Evolutionary conservation across 1,140 invertebrate genomes (phyloP).

Genomic region (Cydia amplana): DNA sequence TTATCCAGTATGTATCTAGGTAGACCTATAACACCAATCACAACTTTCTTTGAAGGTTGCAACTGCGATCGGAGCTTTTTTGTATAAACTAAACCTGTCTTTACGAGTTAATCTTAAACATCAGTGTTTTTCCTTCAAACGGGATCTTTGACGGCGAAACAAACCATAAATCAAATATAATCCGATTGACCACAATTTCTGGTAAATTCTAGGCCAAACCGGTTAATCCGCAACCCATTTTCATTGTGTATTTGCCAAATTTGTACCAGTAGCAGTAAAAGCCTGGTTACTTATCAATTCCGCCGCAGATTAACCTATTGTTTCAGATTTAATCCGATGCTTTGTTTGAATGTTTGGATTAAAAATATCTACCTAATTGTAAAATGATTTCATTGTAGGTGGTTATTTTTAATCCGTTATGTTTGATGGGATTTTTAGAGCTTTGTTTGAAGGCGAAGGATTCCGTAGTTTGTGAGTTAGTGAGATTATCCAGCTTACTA

Average conservation of each 20-base stretch:
- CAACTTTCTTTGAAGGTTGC: no score
- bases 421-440: background rate
- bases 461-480: background rate
- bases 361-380: background rate
- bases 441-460: background rate
- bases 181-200: background rate
- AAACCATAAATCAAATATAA: constrained; percentile 13
- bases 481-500: background rate
- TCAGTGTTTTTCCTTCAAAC: background rate
- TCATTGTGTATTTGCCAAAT: background rate
- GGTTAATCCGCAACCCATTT: constrained; percentile 6
- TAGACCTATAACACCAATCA: no score
- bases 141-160: constrained; percentile 1
- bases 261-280: constrained; percentile 19
- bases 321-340: background rate
- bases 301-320: background rate
- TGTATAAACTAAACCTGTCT: background rate
- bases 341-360: background rate
- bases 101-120: background rate
- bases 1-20: no score
- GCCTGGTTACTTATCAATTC: background rate
- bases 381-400: background rate
- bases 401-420: constrained; percentile 5
- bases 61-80: background rate
- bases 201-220: background rate